phyloP scores from a whole-genome alignment of 2,888 invertebrate species.

The Tanypteryx hageni region DNA sequence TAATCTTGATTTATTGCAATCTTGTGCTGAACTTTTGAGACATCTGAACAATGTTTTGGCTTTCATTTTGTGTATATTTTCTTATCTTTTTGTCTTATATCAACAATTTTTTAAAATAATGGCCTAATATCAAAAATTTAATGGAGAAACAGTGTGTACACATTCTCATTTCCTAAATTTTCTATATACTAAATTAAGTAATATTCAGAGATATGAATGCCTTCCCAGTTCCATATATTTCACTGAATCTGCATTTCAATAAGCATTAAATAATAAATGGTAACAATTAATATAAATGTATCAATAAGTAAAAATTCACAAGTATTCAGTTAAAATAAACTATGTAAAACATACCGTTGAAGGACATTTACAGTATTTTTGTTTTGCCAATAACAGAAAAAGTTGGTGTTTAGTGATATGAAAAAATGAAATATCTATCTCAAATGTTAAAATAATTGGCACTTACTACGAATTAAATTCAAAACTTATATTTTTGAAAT shows the following conservation, averaged over 20 bases:
- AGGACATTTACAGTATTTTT: too few relatives aligned
- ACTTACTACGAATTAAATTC: neutral
- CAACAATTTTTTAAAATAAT: neutral
- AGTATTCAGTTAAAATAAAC: too few relatives aligned
- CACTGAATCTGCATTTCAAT: neutral
- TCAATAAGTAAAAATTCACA: too few relatives aligned
- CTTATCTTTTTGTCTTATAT: neutral
- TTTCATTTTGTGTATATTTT: neutral
- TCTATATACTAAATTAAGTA: neutral
- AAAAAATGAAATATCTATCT: too few relatives aligned
- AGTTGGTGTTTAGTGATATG: too few relatives aligned
- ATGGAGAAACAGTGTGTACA: neutral
- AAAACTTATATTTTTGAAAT: neutral
- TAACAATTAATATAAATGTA: neutral
- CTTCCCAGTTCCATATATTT: neutral
- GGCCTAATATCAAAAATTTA: neutral
- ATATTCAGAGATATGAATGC: neutral
- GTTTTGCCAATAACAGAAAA: too few relatives aligned
- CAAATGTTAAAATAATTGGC: neutral
- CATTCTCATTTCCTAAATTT: neutral
- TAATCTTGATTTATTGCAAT: neutral
- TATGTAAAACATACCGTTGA: too few relatives aligned
- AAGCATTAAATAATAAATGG: neutral
- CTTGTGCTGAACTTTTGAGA: neutral
- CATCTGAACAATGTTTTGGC: neutral